Percentiles rank a stretch among this genome's conserved stretches.
phyloP scores from a whole-genome alignment of 2,113 vertebrate species.

The Oriolus oriolus region DNA sequence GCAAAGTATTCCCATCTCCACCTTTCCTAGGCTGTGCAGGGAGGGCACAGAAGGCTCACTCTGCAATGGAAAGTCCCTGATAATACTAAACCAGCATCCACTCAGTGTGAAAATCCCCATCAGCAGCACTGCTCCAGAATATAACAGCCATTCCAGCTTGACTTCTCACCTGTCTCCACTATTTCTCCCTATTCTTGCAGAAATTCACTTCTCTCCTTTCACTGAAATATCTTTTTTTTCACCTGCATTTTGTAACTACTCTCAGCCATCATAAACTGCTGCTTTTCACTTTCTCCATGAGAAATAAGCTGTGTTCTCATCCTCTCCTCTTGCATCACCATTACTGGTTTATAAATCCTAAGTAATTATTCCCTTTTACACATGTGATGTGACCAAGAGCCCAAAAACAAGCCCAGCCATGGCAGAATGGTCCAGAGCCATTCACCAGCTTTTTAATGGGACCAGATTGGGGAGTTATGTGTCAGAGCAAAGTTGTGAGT shows the following conservation, averaged over 20 bases:
- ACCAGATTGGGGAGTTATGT: rapidly evolving
- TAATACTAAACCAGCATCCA: background rate
- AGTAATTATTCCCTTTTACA: background rate
- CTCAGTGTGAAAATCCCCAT: background rate
- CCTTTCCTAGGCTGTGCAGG: background rate
- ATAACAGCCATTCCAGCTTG: background rate
- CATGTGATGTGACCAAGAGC: rapidly evolving
- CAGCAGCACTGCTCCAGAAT: background rate
- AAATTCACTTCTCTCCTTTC: background rate
- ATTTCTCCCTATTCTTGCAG: background rate
- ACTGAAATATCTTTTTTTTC: background rate
- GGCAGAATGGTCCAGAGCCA: background rate
- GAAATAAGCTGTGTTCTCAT: background rate
- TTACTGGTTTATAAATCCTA: background rate
- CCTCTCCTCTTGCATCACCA: background rate
- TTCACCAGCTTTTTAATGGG: background rate
- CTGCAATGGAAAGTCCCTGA: background rate
- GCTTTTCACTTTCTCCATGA: background rate
- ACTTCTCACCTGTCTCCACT: background rate
- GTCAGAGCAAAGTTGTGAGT: background rate
- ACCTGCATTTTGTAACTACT: background rate
- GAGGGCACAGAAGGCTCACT: background rate
- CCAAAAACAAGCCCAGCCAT: background rate
- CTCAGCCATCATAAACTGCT: background rate
- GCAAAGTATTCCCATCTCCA: background rate